These are phyloP conservation scores for Thysanoteuthis rhombus DNA, from an alignment of 2,888 invertebrate genomes.

Conservation along the genomic window DNA sequence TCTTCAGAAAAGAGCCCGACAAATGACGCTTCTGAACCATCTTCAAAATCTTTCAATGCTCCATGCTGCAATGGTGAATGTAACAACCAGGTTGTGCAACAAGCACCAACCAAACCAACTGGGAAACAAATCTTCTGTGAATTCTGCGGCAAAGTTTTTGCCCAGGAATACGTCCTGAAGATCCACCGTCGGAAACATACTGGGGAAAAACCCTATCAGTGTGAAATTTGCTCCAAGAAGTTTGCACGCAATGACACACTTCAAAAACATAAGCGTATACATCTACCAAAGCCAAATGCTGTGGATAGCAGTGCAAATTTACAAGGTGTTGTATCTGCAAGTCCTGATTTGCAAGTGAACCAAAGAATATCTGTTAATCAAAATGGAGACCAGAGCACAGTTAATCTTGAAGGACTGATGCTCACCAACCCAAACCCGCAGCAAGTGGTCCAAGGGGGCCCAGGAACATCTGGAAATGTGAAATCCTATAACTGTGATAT, in stretches of 20 bases:
- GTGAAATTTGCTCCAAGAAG: conserved; percentile 22
- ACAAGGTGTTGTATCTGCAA: not conserved
- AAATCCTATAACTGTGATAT: conserved; percentile 25
- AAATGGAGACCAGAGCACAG: not conserved
- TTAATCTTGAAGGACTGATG: not conserved
- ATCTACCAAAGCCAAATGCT: not conserved
- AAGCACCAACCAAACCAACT: not conserved
- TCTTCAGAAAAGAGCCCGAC: not conserved
- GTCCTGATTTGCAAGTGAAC: too few species aligned
- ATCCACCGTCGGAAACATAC: conserved; percentile 16
- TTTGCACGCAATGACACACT: not conserved
- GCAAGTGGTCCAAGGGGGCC: not conserved
- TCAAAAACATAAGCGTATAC: conserved; percentile 21
- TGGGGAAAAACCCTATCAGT: conserved; percentile 22
- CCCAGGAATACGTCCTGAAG: conserved; percentile 16
- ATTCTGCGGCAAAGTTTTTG: conserved; percentile 13
- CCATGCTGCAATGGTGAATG: not conserved
- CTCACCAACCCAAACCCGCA: not conserved
- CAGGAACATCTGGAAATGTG: not conserved
- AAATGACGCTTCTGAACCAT: not conserved
- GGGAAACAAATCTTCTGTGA: conserved; percentile 21
- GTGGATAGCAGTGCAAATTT: not conserved
- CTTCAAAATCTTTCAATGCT: not conserved
- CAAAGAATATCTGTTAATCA: not conserved
- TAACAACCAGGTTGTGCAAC: not conserved